phyloP scores from a whole-genome alignment of 2,797 vertebrate genomes.

The Helicolenus hilgendorfi region DNA sequence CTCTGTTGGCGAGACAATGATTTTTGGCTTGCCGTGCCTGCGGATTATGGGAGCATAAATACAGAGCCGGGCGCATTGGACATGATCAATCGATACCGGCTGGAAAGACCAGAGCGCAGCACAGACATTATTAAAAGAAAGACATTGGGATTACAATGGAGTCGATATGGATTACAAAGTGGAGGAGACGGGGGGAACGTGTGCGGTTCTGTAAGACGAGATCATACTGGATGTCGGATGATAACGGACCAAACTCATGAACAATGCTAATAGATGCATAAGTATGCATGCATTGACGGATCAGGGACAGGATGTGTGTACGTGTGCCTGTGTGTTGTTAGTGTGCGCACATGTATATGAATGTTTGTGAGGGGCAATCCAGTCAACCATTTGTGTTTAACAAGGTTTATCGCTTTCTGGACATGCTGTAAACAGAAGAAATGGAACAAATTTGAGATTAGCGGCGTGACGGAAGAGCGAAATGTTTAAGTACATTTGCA shows the following conservation, averaged over 20 bases:
- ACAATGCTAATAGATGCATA: constrained; percentile 55
- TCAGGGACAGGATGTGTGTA: constrained; percentile 43
- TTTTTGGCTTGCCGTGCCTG: constrained; percentile 64
- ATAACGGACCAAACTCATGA: constrained; percentile 51
- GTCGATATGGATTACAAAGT: constrained; percentile 84
- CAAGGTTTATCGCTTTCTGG: constrained; percentile 57
- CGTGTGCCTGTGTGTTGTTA: constrained; percentile 24
- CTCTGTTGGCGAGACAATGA: constrained; percentile 71
- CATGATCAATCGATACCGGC: constrained; percentile 79
- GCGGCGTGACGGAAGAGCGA: neutral
- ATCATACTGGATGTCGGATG: constrained; percentile 40
- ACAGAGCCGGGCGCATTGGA: constrained; percentile 64
- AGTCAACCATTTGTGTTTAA: constrained; percentile 33
- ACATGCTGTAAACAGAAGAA: constrained; percentile 32
- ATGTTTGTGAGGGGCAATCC: constrained; percentile 55
- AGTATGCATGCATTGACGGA: constrained; percentile 60
- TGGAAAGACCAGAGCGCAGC: constrained; percentile 49
- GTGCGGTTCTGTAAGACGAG: constrained; percentile 49
- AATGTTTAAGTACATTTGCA: constrained; percentile 7
- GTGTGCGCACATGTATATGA: constrained; percentile 50
- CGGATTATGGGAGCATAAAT: constrained; percentile 84
- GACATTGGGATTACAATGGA: constrained; percentile 75
- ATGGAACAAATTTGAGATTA: neutral
- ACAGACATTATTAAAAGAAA: constrained; percentile 77
- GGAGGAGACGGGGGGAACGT: constrained; percentile 25